Evolutionary conservation across 2,113 vertebrate genomes (phyloP), one percentile per base, ranked within the genome.

Genomic region (Vireo altiloquus): DNA sequence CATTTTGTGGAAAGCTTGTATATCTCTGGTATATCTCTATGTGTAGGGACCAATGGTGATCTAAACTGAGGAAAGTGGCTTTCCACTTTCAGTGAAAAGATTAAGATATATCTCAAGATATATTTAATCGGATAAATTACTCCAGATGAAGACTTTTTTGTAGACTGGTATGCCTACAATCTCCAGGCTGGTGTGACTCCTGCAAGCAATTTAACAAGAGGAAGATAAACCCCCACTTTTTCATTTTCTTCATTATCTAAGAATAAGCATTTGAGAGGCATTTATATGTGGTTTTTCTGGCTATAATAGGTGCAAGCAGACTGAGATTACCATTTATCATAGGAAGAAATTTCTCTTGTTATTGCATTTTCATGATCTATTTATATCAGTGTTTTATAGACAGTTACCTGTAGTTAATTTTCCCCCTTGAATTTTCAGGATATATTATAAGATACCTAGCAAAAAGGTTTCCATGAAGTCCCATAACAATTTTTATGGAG

Each of bases 331-430:
- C 61, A 24, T 70, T 92, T 44, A 50, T 60, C 30, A 44, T 11
- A 70, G 52, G 35, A 77, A 31, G 9, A 69, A 84, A 74, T 76
- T 87, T 86, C 30, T 47, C 25, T 66, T 88, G 24, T 72, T 90
- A 84, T 70, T 47, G 85, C n/a, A 42, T 91, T 83, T 61, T 72
- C 94, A 94, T 83, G 91, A 93, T 93, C 63, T 84, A 71, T 97
- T 97, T 97, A 94, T 63, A 63, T 90, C 94, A 94, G 56, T 94
- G 84, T 95, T 97, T 95, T 97, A 89, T 89, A 72, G 31, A 64
- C 88, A 96, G 87, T 92, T 97, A 94, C 87, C 81, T 96, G 75
- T 92, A 93, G 84, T 97, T 97, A 96, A 96, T 97, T 97, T 97
- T 95, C 31, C 59, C 91, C 95, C 94, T 91, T 96, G 86, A 96